These are phyloP conservation scores for Panurus biarmicus DNA, from an alignment of 2,113 vertebrate genomes.

Conservation along the genomic window DNA sequence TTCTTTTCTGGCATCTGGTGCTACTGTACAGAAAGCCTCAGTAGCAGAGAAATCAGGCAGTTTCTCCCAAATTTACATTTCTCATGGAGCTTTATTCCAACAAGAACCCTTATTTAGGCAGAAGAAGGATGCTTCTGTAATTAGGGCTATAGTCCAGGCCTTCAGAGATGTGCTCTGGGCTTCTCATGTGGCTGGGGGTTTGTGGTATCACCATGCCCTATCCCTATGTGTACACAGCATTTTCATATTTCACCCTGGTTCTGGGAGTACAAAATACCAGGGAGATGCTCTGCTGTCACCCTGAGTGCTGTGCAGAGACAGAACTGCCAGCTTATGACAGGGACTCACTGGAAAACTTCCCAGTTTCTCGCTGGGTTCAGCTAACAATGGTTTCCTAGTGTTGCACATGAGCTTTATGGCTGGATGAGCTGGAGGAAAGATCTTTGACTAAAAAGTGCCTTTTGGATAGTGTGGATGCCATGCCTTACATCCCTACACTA, in stretches of 20 bases:
- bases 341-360: neutral
- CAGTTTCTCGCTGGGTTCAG: neutral
- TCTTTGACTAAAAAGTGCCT: neutral
- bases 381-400: neutral
- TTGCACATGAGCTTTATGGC: neutral
- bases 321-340: neutral
- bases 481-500: neutral
- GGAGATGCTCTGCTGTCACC: neutral
- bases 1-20: neutral
- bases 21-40: neutral
- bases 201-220: neutral
- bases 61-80: neutral
- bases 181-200: neutral
- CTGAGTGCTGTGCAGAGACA: neutral
- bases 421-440: neutral
- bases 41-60: neutral
- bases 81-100: neutral
- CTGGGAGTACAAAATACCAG: neutral
- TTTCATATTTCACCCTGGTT: neutral
- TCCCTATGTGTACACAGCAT: neutral
- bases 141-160: neutral
- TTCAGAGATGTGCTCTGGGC: neutral
- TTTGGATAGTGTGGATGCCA: neutral
- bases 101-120: neutral
- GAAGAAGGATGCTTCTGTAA: neutral